phyloP scores from a whole-genome alignment of 1,140 invertebrate genomes.

The Eulimnadia texana region DNA sequence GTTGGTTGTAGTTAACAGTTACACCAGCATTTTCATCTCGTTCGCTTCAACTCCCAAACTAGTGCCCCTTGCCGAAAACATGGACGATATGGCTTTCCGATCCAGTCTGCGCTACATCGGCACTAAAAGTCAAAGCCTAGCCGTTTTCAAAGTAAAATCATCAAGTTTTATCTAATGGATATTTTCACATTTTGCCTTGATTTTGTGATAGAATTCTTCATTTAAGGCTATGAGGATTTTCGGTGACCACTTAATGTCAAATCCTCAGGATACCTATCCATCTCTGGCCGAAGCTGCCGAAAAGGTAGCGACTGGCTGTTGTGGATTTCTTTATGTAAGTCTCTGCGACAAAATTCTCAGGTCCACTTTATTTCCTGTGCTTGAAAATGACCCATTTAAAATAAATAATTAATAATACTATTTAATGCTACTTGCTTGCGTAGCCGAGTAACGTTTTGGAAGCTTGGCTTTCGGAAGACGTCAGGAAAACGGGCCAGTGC shows the following conservation, averaged over 20 bases:
- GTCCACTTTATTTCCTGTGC: no score
- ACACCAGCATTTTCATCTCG: not conserved
- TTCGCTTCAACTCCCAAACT: not conserved
- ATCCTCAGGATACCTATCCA: no score
- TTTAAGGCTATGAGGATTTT: not conserved
- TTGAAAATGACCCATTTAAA: no score
- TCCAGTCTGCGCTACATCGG: not conserved
- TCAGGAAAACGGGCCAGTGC: not conserved
- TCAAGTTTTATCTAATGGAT: no score
- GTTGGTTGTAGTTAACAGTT: not conserved
- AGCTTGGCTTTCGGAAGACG: not conserved
- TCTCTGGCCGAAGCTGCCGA: no score
- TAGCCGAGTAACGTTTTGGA: not conserved
- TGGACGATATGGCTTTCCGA: not conserved
- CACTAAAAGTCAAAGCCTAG: not conserved
- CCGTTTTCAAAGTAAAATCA: no score
- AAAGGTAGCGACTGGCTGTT: not conserved
- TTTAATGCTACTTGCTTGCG: no score
- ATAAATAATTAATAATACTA: no score
- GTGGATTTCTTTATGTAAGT: not conserved
- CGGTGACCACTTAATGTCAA: not conserved
- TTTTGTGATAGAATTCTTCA: no score
- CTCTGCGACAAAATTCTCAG: no score
- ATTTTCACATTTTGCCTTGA: no score
- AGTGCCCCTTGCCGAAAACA: not conserved